A percentile compares a stretch with the other conserved stretches of the same genome.
These are phyloP conservation scores for Epinephelus fuscoguttatus DNA, from an alignment of 2,113 vertebrate species.

Conservation along the genomic window DNA sequence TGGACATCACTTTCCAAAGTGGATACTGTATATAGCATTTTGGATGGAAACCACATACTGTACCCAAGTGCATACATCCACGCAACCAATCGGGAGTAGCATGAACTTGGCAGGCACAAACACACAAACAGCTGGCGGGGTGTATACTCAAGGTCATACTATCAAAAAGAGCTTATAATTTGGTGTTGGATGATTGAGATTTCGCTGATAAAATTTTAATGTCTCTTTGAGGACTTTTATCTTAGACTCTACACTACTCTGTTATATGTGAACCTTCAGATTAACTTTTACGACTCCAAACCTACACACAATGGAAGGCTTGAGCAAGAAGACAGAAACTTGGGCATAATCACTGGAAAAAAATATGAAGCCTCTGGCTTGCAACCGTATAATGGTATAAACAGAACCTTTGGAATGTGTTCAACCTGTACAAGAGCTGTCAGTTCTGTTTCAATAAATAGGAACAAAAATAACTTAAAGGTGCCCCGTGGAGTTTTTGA, in stretches of 20 bases:
- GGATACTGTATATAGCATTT: constrained; percentile 15
- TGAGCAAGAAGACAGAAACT: constrained; percentile 3
- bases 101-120: constrained; percentile 27
- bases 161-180: background rate
- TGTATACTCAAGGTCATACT: background rate
- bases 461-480: constrained; percentile 7
- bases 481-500: background rate
- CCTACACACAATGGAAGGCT: constrained; percentile 4
- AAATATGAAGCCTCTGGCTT: constrained; percentile 11
- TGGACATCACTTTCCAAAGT: constrained; percentile 32
- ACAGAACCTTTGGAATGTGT: constrained; percentile 17
- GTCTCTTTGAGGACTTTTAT: constrained; percentile 19
- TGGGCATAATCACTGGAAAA: constrained; percentile 16
- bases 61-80: constrained; percentile 25
- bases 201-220: background rate
- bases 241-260: background rate
- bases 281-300: constrained; percentile 13
- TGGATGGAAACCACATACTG: constrained; percentile 32
- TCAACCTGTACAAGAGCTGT: constrained; percentile 3
- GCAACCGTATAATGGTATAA: constrained; percentile 3
- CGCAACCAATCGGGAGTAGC: background rate
- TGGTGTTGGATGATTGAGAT: background rate
- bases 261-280: background rate
- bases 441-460: background rate
- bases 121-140: constrained; percentile 16